Evolutionary conservation across 53 echinoderm and acorn worm species (phyloP).

Genomic region (Apostichopus leukothele): DNA sequence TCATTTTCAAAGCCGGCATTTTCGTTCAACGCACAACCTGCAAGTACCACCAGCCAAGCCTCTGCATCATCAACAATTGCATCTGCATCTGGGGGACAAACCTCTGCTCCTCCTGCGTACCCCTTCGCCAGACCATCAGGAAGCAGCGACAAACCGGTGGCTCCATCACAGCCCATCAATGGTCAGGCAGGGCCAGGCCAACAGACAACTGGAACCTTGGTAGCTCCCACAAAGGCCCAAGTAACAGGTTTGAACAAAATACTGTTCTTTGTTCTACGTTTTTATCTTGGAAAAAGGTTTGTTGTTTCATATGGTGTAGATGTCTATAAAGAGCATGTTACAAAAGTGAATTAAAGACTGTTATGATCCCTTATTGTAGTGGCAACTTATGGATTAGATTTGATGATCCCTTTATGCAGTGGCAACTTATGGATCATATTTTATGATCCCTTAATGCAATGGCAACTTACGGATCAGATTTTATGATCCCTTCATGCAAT

Average conservation of each 20-base stretch:
- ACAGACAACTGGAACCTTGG: neutral
- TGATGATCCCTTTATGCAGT: no score
- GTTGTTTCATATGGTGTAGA: no score
- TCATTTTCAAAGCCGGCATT: neutral
- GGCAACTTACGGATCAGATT: no score
- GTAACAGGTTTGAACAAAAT: neutral
- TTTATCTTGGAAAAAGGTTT: no score
- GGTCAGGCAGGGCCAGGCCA: constrained; percentile 59
- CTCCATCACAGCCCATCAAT: constrained; percentile 55
- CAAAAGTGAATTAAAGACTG: no score
- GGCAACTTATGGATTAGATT: no score
- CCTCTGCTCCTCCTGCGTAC: neutral
- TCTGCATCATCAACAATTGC: neutral
- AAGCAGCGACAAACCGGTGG: constrained; percentile 55
- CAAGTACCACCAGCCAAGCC: neutral
- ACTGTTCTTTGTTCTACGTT: no score
- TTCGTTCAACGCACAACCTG: neutral
- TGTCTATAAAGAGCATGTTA: no score
- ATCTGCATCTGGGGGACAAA: neutral
- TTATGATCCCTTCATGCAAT: no score
- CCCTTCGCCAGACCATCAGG: neutral
- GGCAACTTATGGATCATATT: no score
- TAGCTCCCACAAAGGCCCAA: neutral
- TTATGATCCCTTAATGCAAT: no score
- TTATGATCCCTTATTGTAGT: no score